Percentiles rank a stretch among this genome's conserved stretches.
Evolutionary conservation across 1,140 invertebrate species (phyloP).

Genomic region (Ostrea denselamellosa): DNA sequence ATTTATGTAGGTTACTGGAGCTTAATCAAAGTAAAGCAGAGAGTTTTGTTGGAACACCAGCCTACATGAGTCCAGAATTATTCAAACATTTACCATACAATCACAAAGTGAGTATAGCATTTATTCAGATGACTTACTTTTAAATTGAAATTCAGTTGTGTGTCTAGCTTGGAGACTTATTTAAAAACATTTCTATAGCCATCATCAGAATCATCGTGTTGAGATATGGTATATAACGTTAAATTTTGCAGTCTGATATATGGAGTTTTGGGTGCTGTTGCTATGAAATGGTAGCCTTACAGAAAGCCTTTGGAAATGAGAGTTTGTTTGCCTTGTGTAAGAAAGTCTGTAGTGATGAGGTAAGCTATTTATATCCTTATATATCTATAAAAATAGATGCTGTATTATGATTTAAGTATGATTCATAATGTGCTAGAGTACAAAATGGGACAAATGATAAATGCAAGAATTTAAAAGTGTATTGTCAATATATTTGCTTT

Average conservation of each 20-base stretch:
- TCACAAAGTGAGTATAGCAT: conserved; percentile 61
- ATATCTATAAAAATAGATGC: no score
- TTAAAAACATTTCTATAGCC: no score
- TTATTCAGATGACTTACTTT: no score
- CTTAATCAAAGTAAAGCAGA: conserved; percentile 64
- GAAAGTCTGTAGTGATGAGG: conserved; percentile 42
- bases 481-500: no score
- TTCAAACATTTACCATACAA: conserved; percentile 66
- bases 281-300: conserved; percentile 69
- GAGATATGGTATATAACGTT: not conserved
- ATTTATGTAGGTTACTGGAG: conserved; percentile 47
- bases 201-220: no score
- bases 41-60: conserved; percentile 68
- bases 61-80: conserved; percentile 71
- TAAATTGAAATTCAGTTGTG: no score
- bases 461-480: no score
- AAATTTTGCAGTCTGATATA: conserved; percentile 64
- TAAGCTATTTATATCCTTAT: not conserved
- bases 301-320: conserved; percentile 63
- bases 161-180: no score
- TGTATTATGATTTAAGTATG: no score
- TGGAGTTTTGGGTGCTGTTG: conserved; percentile 72
- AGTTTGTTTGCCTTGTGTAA: conserved; percentile 46
- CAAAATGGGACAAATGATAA: no score
- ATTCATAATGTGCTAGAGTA: no score